phyloP scores from a whole-genome alignment of 2,113 vertebrate genomes.

The Siniperca knerii region DNA sequence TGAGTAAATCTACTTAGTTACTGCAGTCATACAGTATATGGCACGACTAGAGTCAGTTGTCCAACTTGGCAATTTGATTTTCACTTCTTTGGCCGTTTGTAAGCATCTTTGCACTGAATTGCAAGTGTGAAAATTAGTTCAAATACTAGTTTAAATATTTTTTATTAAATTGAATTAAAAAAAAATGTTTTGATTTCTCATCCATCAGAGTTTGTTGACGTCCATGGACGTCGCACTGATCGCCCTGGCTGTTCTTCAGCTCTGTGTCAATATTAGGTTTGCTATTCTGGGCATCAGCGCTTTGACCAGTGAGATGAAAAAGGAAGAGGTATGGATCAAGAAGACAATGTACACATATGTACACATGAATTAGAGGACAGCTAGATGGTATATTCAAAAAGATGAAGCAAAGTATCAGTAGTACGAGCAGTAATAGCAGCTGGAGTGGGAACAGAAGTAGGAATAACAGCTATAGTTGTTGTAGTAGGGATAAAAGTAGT shows the following conservation, averaged over 20 bases:
- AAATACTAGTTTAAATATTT: neutral
- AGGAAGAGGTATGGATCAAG: constrained; percentile 31
- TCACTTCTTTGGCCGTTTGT: no score
- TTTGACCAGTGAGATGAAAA: constrained; percentile 29
- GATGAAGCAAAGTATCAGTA: neutral
- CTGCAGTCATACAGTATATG: no score
- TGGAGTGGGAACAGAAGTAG: neutral
- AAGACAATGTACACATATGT: neutral
- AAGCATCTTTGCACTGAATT: neutral
- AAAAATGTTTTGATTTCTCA: neutral
- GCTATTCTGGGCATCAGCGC: constrained; percentile 44
- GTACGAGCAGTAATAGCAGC: neutral
- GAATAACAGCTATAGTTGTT: neutral
- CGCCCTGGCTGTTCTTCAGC: constrained; percentile 59
- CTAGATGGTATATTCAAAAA: neutral
- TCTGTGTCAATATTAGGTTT: constrained; percentile 56
- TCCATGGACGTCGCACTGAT: constrained; percentile 69
- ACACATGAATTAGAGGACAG: neutral
- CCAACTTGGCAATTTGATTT: no score
- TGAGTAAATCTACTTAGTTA: no score
- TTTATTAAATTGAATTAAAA: neutral
- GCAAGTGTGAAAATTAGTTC: neutral
- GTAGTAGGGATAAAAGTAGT: no score
- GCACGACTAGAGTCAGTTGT: no score
- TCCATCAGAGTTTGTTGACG: constrained; percentile 42